phyloP scores from a whole-genome alignment of 2,888 invertebrate genomes.

The Erebia aethiops region DNA sequence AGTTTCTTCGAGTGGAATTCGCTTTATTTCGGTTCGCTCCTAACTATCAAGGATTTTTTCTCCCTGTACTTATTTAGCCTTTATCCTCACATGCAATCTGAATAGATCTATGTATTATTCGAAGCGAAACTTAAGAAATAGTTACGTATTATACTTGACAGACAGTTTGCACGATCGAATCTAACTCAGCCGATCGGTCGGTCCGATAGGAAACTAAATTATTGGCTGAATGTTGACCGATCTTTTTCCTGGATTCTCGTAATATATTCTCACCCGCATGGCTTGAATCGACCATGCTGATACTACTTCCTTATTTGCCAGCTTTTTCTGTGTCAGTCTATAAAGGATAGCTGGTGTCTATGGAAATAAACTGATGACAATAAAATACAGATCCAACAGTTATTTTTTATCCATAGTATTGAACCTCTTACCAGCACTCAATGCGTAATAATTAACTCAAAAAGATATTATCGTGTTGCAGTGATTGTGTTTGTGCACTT shows the following conservation, averaged over 20 bases:
- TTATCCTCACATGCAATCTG: too few species aligned
- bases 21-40: too few species aligned
- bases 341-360: neutral
- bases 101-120: neutral
- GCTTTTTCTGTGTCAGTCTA: neutral
- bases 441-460: too few species aligned
- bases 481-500: too few species aligned
- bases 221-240: constrained; percentile 18
- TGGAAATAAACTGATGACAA: neutral
- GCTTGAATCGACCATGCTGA: neutral
- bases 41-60: too few species aligned
- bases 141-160: constrained; percentile 1
- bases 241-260: constrained; percentile 1
- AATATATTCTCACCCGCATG: constrained; percentile 18
- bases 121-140: neutral
- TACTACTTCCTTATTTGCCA: neutral
- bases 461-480: too few species aligned
- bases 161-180: constrained; percentile 21
- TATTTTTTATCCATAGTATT: too few species aligned
- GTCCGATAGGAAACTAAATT: constrained; percentile 19
- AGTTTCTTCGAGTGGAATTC: too few species aligned
- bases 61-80: too few species aligned
- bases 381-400: neutral
- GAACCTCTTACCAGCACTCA: too few species aligned
- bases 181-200: constrained; percentile 20